Conservation (phyloP, 2,888 invertebrate species). For the Leptinotarsa rubiginosa region DNA sequence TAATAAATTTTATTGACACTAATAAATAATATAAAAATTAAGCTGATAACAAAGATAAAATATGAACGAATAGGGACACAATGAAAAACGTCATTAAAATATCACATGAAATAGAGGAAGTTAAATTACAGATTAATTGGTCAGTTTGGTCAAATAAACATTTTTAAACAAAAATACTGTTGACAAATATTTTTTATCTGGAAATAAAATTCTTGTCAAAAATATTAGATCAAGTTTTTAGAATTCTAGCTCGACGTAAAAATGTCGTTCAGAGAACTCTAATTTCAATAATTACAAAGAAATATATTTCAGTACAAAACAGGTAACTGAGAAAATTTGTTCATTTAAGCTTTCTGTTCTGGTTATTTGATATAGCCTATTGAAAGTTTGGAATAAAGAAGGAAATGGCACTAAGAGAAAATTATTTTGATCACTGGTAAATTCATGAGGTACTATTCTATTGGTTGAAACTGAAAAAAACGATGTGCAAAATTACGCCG, state of each 20-base stretch:
- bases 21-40: neutral
- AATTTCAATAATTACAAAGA: too few species aligned
- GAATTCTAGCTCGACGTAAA: too few species aligned
- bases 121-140: neutral
- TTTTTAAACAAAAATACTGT: neutral
- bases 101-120: neutral
- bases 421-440: neutral
- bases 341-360: neutral
- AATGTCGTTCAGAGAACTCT: too few species aligned
- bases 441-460: neutral
- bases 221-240: too few species aligned
- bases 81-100: neutral
- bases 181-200: neutral
- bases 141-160: too few species aligned
- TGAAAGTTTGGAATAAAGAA: neutral
- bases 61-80: conserved; percentile 16
- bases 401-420: neutral
- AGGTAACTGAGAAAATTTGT: neutral
- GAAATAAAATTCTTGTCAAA: too few species aligned
- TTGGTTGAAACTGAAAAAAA: neutral
- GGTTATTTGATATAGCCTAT: neutral
- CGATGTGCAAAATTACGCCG: conserved; percentile 43
- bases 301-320: neutral
- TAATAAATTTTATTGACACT: conserved; percentile 14
- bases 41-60: conserved; percentile 3